Conservation (phyloP, 2,888 invertebrate genomes). For the Ellobium chinense region DNA sequence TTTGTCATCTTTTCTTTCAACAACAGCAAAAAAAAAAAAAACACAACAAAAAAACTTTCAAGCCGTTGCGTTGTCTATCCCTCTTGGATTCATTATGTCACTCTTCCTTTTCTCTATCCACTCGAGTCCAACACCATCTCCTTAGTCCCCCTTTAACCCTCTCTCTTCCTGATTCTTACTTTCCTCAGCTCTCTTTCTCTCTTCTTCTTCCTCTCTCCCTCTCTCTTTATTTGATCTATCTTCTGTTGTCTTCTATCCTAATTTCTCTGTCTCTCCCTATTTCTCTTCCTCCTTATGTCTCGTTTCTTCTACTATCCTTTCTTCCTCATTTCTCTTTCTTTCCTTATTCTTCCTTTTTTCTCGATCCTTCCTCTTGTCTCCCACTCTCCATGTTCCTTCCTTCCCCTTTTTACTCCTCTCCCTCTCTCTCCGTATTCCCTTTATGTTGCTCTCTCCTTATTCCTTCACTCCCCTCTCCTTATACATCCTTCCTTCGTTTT, state of each 20-base stretch:
- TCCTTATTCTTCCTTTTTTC: neutral
- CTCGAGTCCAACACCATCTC: too few species aligned
- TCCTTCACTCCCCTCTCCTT: neutral
- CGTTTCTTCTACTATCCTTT: neutral
- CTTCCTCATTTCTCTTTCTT: neutral
- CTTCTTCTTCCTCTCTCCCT: slow-evolving; percentile 1
- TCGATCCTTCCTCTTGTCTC: neutral
- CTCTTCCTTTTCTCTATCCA: too few species aligned
- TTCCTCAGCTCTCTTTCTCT: neutral
- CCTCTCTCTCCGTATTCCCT: neutral
- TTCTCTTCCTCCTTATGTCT: neutral
- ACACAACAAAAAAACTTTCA: too few species aligned
- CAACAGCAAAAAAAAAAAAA: too few species aligned
- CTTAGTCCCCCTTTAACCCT: too few species aligned
- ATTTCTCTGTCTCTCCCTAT: neutral
- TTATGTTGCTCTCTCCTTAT: neutral
- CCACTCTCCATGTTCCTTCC: neutral
- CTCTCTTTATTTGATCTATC: too few species aligned
- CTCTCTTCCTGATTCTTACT: neutral
- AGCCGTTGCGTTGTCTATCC: too few species aligned
- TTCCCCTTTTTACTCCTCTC: neutral
- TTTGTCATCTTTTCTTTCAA: too few species aligned
- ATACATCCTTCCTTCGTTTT: neutral
- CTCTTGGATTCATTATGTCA: too few species aligned
- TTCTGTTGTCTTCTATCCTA: neutral